Conservation (phyloP, 1,140 invertebrate genomes). For the Zaprionus ghesquierei region DNA sequence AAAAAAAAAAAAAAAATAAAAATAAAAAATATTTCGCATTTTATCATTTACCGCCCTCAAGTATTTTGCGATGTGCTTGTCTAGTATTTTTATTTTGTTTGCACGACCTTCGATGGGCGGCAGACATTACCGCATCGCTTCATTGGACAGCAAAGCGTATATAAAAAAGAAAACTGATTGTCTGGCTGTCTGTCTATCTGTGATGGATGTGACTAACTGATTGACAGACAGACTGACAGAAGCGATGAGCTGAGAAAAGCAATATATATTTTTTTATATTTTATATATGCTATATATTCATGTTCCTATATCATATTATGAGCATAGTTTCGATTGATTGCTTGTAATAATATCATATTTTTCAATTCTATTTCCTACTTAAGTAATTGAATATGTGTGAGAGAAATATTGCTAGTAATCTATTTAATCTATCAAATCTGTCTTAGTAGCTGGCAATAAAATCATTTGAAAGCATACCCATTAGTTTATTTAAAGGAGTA, state of each 20-base stretch:
- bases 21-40: constrained; percentile 30
- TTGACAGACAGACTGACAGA: constrained; percentile 31
- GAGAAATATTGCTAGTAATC: background rate
- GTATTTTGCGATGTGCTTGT: constrained; percentile 48
- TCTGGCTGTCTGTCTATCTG: background rate
- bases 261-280: background rate
- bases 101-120: constrained; percentile 67
- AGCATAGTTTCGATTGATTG: background rate
- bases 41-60: constrained; percentile 59
- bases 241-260: background rate
- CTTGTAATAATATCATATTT: background rate
- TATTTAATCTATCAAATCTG: background rate
- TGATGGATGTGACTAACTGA: constrained; percentile 41
- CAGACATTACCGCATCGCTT: constrained; percentile 64
- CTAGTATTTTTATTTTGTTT: background rate
- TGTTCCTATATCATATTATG: background rate
- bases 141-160: constrained; percentile 57
- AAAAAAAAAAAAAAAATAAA: too few relatives aligned
- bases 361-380: background rate
- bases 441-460: background rate
- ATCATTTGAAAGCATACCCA: background rate
- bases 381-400: background rate
- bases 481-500: constrained; percentile 6
- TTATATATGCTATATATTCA: background rate
- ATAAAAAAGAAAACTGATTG: constrained; percentile 12